Evolutionary conservation across 2,113 vertebrate species (phyloP).

Genomic region (Hyperoodon ampullatus): DNA sequence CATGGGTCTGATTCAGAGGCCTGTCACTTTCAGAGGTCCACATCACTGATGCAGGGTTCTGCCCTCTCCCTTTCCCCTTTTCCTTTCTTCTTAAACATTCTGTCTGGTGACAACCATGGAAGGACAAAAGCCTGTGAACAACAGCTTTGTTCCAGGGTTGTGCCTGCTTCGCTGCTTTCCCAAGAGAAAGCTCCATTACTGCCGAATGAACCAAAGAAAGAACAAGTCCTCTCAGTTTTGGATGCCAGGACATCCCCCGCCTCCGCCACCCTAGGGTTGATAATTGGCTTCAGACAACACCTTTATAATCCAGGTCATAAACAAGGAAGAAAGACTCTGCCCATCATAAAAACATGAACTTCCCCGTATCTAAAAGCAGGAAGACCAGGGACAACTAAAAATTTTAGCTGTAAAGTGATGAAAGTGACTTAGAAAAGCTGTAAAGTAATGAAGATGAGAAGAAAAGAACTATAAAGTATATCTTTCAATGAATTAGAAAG

Average conservation of each 20-base stretch:
- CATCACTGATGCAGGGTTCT: neutral
- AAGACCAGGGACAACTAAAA: neutral
- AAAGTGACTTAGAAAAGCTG: neutral
- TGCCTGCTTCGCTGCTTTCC: neutral
- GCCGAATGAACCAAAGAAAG: neutral
- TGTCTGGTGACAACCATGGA: neutral
- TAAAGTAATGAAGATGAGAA: neutral
- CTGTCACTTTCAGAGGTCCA: neutral
- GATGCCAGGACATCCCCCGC: neutral
- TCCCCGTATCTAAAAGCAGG: neutral
- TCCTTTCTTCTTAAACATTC: constrained; percentile 23
- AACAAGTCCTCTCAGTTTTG: neutral
- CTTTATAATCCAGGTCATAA: neutral
- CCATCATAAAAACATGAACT: neutral
- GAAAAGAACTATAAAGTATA: neutral
- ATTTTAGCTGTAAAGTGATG: neutral
- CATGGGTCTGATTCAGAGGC: neutral
- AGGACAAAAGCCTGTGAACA: neutral
- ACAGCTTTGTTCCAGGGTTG: neutral
- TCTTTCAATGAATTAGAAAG: neutral
- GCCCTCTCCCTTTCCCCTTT: constrained; percentile 6
- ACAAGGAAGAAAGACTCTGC: neutral
- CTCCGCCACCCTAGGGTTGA: no score
- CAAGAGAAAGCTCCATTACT: neutral
- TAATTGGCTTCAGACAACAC: neutral